Percentiles rank a stretch among this genome's conserved stretches.
Evolutionary conservation across 2,888 invertebrate genomes (phyloP).

Genomic region (Biston betularia): DNA sequence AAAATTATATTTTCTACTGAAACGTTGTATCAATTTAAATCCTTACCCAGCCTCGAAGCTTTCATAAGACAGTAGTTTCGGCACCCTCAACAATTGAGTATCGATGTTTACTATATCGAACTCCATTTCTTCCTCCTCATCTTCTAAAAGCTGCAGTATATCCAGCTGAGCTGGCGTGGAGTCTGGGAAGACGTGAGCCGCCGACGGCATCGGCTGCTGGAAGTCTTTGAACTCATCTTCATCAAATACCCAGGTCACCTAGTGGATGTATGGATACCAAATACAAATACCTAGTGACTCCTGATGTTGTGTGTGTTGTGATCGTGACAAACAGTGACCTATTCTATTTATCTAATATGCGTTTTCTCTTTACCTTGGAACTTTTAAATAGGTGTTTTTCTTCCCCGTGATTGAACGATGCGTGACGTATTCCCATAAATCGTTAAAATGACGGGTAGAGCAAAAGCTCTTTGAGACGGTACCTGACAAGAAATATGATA

Average conservation of each 20-base stretch:
- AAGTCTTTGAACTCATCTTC: slow-evolving; percentile 51
- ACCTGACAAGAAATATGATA: too few relatives aligned
- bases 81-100: slow-evolving; percentile 63
- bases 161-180: slow-evolving; percentile 34
- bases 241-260: slow-evolving; percentile 65
- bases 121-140: slow-evolving; percentile 85
- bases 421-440: too few relatives aligned
- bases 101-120: slow-evolving; percentile 79
- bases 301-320: too few relatives aligned
- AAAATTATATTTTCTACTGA: too few relatives aligned
- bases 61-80: slow-evolving; percentile 60
- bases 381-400: too few relatives aligned
- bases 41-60: slow-evolving; percentile 49
- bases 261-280: background rate
- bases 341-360: too few relatives aligned
- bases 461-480: too few relatives aligned
- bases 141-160: slow-evolving; percentile 64
- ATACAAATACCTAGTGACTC: too few relatives aligned
- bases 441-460: too few relatives aligned
- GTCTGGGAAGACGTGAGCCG: background rate
- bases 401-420: too few relatives aligned
- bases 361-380: too few relatives aligned
- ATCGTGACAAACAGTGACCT: too few relatives aligned
- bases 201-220: background rate
- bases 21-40: background rate